Evolutionary conservation across 2,113 vertebrate genomes (phyloP), one percentile per base, ranked within the genome.

Genomic region (Pseudorasbora parva): DNA sequence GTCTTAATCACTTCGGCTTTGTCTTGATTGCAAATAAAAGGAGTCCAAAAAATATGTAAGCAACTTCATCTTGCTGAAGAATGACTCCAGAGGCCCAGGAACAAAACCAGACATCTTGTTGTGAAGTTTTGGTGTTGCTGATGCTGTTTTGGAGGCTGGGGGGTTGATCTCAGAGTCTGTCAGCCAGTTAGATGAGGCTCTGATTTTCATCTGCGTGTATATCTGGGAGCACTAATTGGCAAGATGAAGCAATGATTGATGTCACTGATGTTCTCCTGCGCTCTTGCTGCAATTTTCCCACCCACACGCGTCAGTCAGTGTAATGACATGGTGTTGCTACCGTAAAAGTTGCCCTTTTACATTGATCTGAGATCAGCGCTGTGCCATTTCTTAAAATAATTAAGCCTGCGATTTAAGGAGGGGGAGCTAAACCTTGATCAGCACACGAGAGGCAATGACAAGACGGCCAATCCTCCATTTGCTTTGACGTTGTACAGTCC

Each of bases 241-340:
- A 83, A 88, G 60, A 81, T 83, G 81, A 85, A 78, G 84, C 60
- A 27, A 80, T 82, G 82, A 78, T 81, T 82, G 82, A 81, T 78
- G 75, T 86, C 57, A 76, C 64, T 81, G 71, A 76, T 69, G 82
- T 69, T 62, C 77, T 64, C 72, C 11, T 84, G 85, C 33, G 23
- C 25, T 25, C 82, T 23, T 23, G 41, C 80, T 69, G 57, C 62
- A 72, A 71, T 78, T 82, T 84, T 77, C 72, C 84, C 79, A 71
- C 84, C 84, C 68, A 86, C 84, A 72, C 74, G 75, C 15, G 57
- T 69, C 71, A 84, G 51, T 84, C 72, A 82, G 54, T 41, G 68
- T 69, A 77, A 83, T 68, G 49, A 60, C 56, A 75, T 62, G 73
- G 82, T 69, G 73, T 84, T 79, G 77, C 77, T 79, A 79, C 15